Evolutionary conservation across 1,140 invertebrate genomes (phyloP).

Genomic region (Proales similis): DNA sequence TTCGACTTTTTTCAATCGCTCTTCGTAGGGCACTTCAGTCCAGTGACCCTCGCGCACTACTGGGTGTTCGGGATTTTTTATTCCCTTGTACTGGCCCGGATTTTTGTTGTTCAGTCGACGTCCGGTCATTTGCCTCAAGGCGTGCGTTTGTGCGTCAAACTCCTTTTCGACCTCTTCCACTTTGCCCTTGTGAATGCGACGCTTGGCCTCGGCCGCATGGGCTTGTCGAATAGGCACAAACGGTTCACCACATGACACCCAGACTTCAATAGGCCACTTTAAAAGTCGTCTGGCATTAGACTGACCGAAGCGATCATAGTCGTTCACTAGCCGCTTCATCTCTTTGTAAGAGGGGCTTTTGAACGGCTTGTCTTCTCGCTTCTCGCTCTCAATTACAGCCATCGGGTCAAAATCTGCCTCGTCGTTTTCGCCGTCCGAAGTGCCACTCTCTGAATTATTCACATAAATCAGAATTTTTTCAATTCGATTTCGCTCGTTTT

Average conservation of each 20-base stretch:
- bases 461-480: not conserved
- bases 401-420: not conserved
- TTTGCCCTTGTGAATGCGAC: conserved; percentile 38
- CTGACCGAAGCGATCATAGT: conserved; percentile 17
- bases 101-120: conserved; percentile 3
- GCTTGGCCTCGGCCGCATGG: conserved; percentile 6
- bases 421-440: too few relatives aligned
- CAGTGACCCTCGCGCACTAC: conserved; percentile 51
- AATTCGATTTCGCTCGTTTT: not conserved
- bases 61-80: conserved; percentile 44
- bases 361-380: not conserved
- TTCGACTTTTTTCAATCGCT: conserved; percentile 43
- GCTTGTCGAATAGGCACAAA: conserved; percentile 45
- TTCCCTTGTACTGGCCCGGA: conserved; percentile 1
- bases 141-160: conserved; percentile 51
- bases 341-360: conserved; percentile 10
- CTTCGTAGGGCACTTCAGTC: conserved; percentile 47
- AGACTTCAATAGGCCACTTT: conserved; percentile 51
- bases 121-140: conserved; percentile 51
- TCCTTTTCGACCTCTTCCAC: conserved; percentile 46
- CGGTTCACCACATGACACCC: conserved; percentile 49
- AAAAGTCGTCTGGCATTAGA: conserved; percentile 40
- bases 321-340: conserved; percentile 1
- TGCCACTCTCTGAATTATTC: not conserved
- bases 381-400: not conserved